Base-by-base conservation (phyloP, 2,888 invertebrate species). In the Ypsolopha scabrella region DNA sequence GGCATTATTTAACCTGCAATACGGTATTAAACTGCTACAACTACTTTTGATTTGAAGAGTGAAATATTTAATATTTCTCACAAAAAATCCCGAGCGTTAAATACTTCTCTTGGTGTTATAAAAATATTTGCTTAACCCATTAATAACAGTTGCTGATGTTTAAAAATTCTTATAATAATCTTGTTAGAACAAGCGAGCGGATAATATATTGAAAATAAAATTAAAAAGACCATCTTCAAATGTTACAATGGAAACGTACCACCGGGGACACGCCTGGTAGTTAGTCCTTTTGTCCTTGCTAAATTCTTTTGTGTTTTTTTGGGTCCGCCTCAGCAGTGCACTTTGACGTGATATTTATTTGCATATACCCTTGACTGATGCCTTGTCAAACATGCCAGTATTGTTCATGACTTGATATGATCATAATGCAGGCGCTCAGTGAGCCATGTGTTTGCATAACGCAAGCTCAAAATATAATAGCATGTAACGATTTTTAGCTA, bases 351-450 rank as follows among this genome's bases (percentile, higher is more conserved):
- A 69, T 64, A 65, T 61, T 58, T 69, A 80, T 80, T 79, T 80
- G 68, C 78, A 78, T 80, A 74, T 70, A 71, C 68, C 75, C 72
- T 78, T 76, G 73, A 67, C 67, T 62, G 65, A 65, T 69, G 68
- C 61, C 62, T 70, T 69, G 70, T 70, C 71, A 72, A 65, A 67
- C 65, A 65, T 65, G 64, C 65, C 61, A 62, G 62, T 67, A 71
- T 75, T 71, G 68, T 72, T 65, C 61, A 53, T 57, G 55, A 54
- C 43, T 13, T 47, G 59, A 63, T 64, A 60, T 59, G 57, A 63
- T 63, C 58, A 55, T 57, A 60, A 57, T 52, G 53, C 58, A 53
- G 53, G 50, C 24, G 4, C 24, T 24, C 24, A 24, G 24, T 24
- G 24, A 24, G 24, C 24, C 24, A 24, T 24, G 24, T 24, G 24